Base-by-base conservation (phyloP, 2,888 invertebrate species). In the Chamaedrilus cognettii region DNA sequence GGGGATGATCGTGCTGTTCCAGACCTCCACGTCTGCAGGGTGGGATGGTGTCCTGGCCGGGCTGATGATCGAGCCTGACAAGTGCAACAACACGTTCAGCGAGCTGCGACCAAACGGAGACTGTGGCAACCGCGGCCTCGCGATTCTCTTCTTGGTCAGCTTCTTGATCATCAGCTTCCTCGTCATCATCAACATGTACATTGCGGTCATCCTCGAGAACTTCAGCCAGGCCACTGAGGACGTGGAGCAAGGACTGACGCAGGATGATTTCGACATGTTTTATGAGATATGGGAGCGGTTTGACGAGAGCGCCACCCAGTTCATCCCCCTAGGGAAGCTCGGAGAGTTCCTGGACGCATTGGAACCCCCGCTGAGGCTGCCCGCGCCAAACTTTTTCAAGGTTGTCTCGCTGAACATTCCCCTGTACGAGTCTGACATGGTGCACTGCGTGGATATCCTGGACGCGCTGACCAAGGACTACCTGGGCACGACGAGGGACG, bases 151-250 rank as follows among this genome's bases (percentile, higher is more conserved):
- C 86, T 88, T 98, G 80, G 90, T 96, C 77, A 92, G 94, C 83
- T 98, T 97, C 86, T 89, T 98, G 84, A 94, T 98, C 83, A 96
- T 98, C 86, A 96, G 94, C 84, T 98, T 97, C 87, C 90, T 98
- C 81, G 96, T 98, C 85, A 95, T 97, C 80, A 96, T 97, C 87
- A 98, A 98, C 90, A 97, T 98, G 97, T 97, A 97, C 89, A 98
- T 98, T 86, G 97, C 97, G 82, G 97, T 98, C 85, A 98, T 98
- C 85, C 90, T 98, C 86, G 97, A 97, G 87, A 98, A 98, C 86
- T 98, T 97, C 87, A 96, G 95, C 76, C 95, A 94, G 79, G 98
- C 97, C 74, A 97, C 96, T 71, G 97, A 98, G 86, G 97, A 98
- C 85, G 97, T 98, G 73, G 85, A 86, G 75, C 85, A 85, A 74